Evolutionary conservation across 2,888 invertebrate genomes (phyloP).

Genomic region (Microctonus brassicae): DNA sequence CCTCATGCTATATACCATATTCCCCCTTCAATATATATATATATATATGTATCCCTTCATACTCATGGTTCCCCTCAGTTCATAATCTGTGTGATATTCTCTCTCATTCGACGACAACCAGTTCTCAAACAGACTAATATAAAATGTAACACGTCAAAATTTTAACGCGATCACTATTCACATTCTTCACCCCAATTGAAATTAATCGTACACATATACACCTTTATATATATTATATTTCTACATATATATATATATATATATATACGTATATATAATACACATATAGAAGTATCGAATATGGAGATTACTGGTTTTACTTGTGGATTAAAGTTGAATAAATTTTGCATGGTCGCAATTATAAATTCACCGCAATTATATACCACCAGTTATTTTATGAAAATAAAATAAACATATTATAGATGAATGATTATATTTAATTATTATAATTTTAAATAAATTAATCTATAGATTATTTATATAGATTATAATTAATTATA

Average conservation of each 20-base stretch:
- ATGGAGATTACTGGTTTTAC: constrained; percentile 10
- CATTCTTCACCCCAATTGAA: background rate
- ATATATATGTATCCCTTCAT: background rate
- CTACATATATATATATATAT: background rate
- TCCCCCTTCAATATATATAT: background rate
- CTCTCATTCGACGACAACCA: background rate
- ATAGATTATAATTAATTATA: too few relatives aligned
- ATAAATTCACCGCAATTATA: too few relatives aligned
- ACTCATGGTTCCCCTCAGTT: background rate
- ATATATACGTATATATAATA: too few relatives aligned
- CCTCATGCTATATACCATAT: background rate
- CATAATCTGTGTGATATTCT: constrained; percentile 3
- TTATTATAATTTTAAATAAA: too few relatives aligned
- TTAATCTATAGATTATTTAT: too few relatives aligned
- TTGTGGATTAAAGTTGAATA: constrained; percentile 1
- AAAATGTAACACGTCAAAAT: background rate
- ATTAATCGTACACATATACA: background rate
- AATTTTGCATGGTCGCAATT: constrained; percentile 8
- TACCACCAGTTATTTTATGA: too few relatives aligned
- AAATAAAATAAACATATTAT: too few relatives aligned
- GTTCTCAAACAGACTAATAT: constrained; percentile 7
- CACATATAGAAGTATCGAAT: background rate
- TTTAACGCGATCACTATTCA: constrained; percentile 11
- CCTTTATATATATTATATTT: too few relatives aligned
- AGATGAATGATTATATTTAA: too few relatives aligned